Conservation (phyloP, 2,797 vertebrate species). For the Pangasius mekongensis region DNA sequence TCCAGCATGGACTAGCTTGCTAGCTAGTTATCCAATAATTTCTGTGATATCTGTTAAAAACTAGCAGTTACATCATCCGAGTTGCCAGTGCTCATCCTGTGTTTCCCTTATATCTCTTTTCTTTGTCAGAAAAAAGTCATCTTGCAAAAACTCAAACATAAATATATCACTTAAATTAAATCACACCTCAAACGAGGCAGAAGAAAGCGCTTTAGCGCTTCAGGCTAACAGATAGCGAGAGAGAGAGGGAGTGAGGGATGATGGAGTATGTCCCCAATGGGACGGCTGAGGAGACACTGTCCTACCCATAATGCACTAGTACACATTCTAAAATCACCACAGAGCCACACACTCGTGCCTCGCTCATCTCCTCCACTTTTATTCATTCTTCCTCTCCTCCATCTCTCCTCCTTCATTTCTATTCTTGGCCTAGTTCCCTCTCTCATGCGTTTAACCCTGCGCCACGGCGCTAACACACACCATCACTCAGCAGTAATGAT, state of each 20-base stretch:
- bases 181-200: conserved; percentile 71
- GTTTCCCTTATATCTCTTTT: not conserved
- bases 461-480: not conserved
- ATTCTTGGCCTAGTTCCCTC: not conserved
- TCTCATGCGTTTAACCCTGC: not conserved
- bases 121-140: conserved; percentile 12
- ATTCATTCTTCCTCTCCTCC: not conserved
- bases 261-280: conserved; percentile 17
- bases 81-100: not conserved
- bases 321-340: conserved; percentile 21
- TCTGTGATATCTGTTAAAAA: not conserved
- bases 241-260: conserved; percentile 7
- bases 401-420: not conserved
- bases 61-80: not conserved
- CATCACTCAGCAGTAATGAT: not conserved
- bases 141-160: not conserved
- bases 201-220: conserved; percentile 64
- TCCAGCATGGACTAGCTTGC: not conserved
- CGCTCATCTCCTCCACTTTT: not conserved
- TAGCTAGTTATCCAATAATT: not conserved
- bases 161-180: conserved; percentile 33
- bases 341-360: not conserved
- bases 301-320: conserved; percentile 30
- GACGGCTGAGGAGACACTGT: conserved; percentile 12
- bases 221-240: conserved; percentile 54